A percentile compares a stretch with the other conserved stretches of the same genome.
Conservation (phyloP, 1,140 invertebrate species). For the Oedothorax gibbosus region DNA sequence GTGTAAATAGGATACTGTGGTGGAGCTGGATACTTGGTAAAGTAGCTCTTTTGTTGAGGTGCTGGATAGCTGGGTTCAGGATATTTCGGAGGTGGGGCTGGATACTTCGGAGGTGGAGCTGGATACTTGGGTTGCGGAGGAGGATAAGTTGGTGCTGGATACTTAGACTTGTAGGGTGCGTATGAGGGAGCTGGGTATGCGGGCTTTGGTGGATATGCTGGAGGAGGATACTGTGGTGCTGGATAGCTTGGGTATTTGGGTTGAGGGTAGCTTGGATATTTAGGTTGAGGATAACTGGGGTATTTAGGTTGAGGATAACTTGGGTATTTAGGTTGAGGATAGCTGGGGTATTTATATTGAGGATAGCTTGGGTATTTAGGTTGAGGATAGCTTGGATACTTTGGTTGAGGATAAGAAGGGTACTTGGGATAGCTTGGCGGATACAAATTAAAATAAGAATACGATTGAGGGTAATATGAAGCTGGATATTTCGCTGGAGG, state of each 20-base stretch:
- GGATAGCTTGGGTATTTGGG: slow-evolving; percentile 12
- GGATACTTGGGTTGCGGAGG: slow-evolving; percentile 18
- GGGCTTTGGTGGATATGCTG: slow-evolving; percentile 24
- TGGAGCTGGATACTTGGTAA: slow-evolving; percentile 12
- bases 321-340: slow-evolving; percentile 33
- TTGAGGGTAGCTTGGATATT: slow-evolving; percentile 25
- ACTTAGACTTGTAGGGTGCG: neutral
- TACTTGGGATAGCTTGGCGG: neutral
- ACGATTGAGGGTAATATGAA: neutral
- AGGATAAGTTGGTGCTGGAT: slow-evolving; percentile 32
- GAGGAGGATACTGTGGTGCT: neutral
- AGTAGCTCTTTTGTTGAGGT: neutral
- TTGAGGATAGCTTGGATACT: slow-evolving; percentile 27
- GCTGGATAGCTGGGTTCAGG: slow-evolving; percentile 19
- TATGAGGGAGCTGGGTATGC: neutral
- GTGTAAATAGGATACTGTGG: slow-evolving; percentile 25
- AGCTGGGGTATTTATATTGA: neutral
- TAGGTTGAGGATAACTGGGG: slow-evolving; percentile 27
- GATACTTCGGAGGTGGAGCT: neutral
- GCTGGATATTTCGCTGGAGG: slow-evolving; percentile 26
- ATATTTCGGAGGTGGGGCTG: slow-evolving; percentile 6
- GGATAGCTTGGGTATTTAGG: slow-evolving; percentile 5
- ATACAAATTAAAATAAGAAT: slow-evolving; percentile 4
- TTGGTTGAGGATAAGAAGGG: slow-evolving; percentile 6
- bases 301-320: neutral